phyloP scores from a whole-genome alignment of 2,797 vertebrate genomes.

The Arrhamphus sclerolepis region DNA sequence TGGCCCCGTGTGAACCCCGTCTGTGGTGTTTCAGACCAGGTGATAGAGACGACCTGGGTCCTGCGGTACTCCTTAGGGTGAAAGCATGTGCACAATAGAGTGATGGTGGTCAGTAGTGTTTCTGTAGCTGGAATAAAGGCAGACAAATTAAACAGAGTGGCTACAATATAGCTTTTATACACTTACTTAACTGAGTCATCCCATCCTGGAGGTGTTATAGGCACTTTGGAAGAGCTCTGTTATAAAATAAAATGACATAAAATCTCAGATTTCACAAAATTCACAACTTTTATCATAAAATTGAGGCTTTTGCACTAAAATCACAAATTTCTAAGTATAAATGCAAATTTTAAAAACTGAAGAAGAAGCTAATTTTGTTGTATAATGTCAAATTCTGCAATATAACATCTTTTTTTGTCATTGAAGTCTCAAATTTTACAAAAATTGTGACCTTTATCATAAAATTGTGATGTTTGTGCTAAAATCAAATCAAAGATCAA shows the following conservation, averaged over 20 bases:
- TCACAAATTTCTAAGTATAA: no score
- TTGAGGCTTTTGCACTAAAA: no score
- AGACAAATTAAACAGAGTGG: conserved; percentile 4
- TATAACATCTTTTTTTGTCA: no score
- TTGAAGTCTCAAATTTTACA: no score
- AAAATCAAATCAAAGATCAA: no score
- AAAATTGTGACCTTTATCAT: no score
- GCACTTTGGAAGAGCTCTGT: conserved; percentile 92
- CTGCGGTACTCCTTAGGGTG: conserved; percentile 82
- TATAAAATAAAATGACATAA: conserved; percentile 48
- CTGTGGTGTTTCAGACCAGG: conserved; percentile 84
- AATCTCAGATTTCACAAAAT: conserved; percentile 1
- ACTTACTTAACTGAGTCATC: conserved; percentile 91
- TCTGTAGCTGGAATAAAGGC: not conserved
- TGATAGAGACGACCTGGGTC: conserved; percentile 84
- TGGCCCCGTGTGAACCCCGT: conserved; percentile 84
- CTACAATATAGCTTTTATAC: conserved; percentile 8
- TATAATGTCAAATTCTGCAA: no score
- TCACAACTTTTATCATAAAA: no score
- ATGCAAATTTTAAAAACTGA: no score
- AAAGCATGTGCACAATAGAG: conserved; percentile 30
- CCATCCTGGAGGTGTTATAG: conserved; percentile 86
- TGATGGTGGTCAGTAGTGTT: not conserved
- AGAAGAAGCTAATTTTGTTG: no score
- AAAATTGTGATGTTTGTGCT: no score